Evolutionary conservation across 2,113 vertebrate genomes (phyloP).

Genomic region (Phoxinus phoxinus): DNA sequence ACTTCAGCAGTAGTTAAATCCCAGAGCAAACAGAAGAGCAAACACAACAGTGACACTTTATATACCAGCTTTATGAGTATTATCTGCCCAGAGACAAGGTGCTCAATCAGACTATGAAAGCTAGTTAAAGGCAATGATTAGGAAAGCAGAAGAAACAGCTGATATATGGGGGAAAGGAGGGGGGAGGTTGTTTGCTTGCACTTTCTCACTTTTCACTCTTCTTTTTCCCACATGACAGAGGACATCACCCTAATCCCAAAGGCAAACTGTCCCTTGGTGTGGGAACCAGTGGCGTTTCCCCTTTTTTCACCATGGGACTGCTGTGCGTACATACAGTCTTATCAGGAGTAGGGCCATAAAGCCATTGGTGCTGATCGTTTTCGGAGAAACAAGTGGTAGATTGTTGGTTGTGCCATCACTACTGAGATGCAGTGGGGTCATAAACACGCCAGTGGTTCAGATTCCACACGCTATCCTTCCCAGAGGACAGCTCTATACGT

Average conservation of each 20-base stretch:
- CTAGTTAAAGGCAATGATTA: constrained; percentile 57
- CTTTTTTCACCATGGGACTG: constrained; percentile 71
- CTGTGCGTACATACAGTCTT: constrained; percentile 75
- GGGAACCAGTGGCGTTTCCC: constrained; percentile 89
- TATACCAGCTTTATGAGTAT: constrained; percentile 67
- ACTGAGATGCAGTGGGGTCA: constrained; percentile 78
- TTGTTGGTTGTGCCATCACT: constrained; percentile 81
- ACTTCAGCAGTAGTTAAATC: constrained; percentile 56
- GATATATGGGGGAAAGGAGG: constrained; percentile 51
- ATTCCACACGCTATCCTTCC: constrained; percentile 49
- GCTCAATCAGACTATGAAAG: constrained; percentile 65
- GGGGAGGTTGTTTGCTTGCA: constrained; percentile 66
- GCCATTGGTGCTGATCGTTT: constrained; percentile 83
- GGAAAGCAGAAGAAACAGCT: constrained; percentile 54
- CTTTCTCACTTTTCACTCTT: constrained; percentile 72
- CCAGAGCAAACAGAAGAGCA: constrained; percentile 60
- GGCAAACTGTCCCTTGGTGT: constrained; percentile 80
- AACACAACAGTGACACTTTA: constrained; percentile 60
- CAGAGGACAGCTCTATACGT: constrained; percentile 50
- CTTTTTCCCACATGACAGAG: constrained; percentile 79
- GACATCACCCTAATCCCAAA: constrained; percentile 81
- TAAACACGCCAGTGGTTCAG: constrained; percentile 83
- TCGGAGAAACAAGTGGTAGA: constrained; percentile 78
- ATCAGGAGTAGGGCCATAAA: constrained; percentile 86
- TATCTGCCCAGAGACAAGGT: constrained; percentile 61